Evolutionary conservation across 2,888 invertebrate genomes (phyloP), one percentile per base, ranked within the genome.

Genomic region (Onchidella celtica): DNA sequence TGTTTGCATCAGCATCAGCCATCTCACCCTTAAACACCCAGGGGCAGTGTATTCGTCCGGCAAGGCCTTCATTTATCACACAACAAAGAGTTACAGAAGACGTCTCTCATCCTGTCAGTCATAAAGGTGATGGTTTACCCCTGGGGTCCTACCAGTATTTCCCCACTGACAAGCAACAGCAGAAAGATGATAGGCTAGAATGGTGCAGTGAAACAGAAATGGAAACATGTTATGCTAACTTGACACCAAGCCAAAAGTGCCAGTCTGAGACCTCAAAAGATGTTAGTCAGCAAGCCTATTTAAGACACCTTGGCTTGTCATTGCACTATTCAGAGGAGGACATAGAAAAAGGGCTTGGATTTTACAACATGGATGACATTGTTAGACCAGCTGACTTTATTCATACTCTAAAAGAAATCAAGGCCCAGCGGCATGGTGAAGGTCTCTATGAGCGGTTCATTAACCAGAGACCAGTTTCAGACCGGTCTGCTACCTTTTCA

Each of bases 311-410:
- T 1, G 77, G 59, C 0, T 59, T 47, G 40, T 65, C 72, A 24
- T 24, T 82, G 57, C 68, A 74, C 6, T 78, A 82, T 36, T 57
- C 59, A 3, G n/a, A 29, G n/a, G 38, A 73, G 34, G 82, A 74
- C 36, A 74, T 82, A 24, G 78, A 74, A 6, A 77, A 69, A 38
- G 74, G 73, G 17, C 57, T 78, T 4, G 57, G 40, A 27, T 1
- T 11, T 11, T 78, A 70, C 63, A 63, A 38, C 47, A 78, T 78
- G 78, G 63, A 78, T 61, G 40, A 78, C 40, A 32, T 78, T 2
- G 34, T 78, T 21, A 36, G 3, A 61, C 78, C 78, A 34, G 59
- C 47, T n/a, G 61, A 69, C 38, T 78, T 70, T 29, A 27, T 78
- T 21, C 29, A 70, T 6, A 69, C 70, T 17, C 32, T 78, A 2